phyloP scores from a whole-genome alignment of 1,140 invertebrate genomes.

The Leptonema lineaticorne region DNA sequence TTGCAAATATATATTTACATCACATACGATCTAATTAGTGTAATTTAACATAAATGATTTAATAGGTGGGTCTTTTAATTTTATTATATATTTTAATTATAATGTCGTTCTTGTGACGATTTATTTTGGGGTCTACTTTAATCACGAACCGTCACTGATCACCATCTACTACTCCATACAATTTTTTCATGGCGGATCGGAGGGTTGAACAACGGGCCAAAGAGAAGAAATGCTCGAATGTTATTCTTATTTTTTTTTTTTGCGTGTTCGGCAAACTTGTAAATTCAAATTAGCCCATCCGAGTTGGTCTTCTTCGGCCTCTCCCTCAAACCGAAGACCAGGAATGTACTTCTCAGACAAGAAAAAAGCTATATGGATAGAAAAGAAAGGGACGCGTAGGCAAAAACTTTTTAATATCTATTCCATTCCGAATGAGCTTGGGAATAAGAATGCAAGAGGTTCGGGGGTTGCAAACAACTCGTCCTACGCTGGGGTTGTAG shows the following conservation, averaged over 20 bases:
- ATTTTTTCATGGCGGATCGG: too few species aligned
- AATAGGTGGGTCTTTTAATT: too few species aligned
- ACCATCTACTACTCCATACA: too few species aligned
- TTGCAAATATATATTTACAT: too few species aligned
- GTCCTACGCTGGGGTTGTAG: neutral
- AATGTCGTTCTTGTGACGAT: too few species aligned
- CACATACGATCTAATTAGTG: too few species aligned
- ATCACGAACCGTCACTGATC: too few species aligned
- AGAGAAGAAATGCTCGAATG: slow-evolving; percentile 35
- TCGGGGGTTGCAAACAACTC: neutral
- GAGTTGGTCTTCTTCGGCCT: slow-evolving; percentile 35
- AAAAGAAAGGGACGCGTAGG: slow-evolving; percentile 23
- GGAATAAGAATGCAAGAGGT: slow-evolving; percentile 39
- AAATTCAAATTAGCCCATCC: slow-evolving; percentile 43
- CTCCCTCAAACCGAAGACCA: slow-evolving; percentile 13
- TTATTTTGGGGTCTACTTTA: too few species aligned
- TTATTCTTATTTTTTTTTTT: slow-evolving; percentile 35
- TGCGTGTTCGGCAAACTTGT: slow-evolving; percentile 35
- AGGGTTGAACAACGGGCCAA: neutral
- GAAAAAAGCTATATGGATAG: too few species aligned
- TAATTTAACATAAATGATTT: too few species aligned
- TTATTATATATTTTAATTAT: too few species aligned
- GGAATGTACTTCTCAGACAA: slow-evolving; percentile 4
- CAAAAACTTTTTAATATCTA: slow-evolving; percentile 42
- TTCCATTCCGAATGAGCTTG: slow-evolving; percentile 40